Evolutionary conservation across 2,113 vertebrate species (phyloP).

Genomic region (Potamarius usumacintae): DNA sequence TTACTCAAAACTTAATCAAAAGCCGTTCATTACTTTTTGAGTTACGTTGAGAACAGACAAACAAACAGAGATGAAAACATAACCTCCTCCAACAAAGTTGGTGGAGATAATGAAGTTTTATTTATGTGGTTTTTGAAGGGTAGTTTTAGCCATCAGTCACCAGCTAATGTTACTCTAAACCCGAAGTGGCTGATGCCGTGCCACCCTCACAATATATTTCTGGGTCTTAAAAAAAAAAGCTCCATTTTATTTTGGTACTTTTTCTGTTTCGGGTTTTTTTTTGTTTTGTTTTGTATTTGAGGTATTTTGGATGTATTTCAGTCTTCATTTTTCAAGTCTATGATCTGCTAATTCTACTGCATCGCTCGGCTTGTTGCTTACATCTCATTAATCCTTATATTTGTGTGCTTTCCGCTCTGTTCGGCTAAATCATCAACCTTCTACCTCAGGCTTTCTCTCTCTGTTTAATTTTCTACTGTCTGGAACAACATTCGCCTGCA

Average conservation of each 20-base stretch:
- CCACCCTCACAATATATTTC: neutral
- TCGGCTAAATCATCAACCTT: neutral
- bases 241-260: neutral
- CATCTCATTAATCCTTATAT: neutral
- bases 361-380: neutral
- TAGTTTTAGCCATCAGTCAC: neutral
- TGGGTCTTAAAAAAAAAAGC: neutral
- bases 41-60: no score
- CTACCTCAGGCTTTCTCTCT: neutral
- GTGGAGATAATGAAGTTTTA: no score
- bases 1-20: no score
- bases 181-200: no score
- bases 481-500: neutral
- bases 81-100: no score
- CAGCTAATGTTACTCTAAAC: neutral
- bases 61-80: no score
- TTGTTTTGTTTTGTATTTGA: neutral
- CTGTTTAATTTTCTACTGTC: slow-evolving; percentile 16
- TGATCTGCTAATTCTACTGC: neutral
- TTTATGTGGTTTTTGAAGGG: no score
- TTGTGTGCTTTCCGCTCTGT: neutral
- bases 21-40: no score
- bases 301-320: neutral
- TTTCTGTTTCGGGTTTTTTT: neutral
- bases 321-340: neutral